Conservation (phyloP, 2,113 vertebrate genomes). For the Platichthys flesus region DNA sequence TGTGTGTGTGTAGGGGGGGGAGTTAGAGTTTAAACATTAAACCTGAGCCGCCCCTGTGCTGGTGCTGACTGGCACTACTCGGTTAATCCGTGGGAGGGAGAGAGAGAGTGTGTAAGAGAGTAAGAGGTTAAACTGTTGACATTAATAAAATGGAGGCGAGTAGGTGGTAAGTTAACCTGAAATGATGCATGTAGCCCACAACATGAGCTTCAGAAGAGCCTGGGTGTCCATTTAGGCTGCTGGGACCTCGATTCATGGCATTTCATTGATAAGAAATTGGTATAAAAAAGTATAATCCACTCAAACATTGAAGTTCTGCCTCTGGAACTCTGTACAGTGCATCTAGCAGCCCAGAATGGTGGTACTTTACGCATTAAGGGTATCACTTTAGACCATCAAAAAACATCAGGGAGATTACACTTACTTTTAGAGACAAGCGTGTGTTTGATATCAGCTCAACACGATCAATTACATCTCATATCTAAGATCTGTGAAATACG, state of each 20-base stretch:
- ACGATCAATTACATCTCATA: slow-evolving; percentile 51
- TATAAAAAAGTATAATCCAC: not conserved
- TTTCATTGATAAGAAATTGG: slow-evolving; percentile 7
- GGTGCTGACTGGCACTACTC: slow-evolving; percentile 50
- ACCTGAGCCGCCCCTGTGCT: slow-evolving; percentile 49
- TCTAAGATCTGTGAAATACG: slow-evolving; percentile 56
- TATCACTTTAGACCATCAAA: slow-evolving; percentile 33
- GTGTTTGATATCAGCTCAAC: slow-evolving; percentile 31
- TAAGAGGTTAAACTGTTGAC: slow-evolving; percentile 11
- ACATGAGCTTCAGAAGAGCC: slow-evolving; percentile 5
- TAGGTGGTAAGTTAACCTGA: slow-evolving; percentile 13
- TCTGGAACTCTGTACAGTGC: not conserved
- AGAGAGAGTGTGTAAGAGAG: slow-evolving; percentile 4
- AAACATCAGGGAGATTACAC: slow-evolving; percentile 27
- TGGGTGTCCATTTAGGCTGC: not conserved
- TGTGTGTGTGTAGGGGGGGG: slow-evolving; percentile 18
- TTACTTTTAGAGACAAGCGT: slow-evolving; percentile 28
- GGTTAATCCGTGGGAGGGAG: slow-evolving; percentile 53
- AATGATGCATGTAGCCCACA: not conserved
- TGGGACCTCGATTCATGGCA: not conserved
- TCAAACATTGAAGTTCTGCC: slow-evolving; percentile 3
- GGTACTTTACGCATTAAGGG: slow-evolving; percentile 3
- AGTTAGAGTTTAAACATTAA: slow-evolving; percentile 79
- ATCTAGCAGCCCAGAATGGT: not conserved
- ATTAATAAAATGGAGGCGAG: slow-evolving; percentile 22